Percentiles rank a stretch among this genome's conserved stretches.
Evolutionary conservation across 2,888 invertebrate genomes (phyloP).

Genomic region (Gonocerus acuteangulatus): DNA sequence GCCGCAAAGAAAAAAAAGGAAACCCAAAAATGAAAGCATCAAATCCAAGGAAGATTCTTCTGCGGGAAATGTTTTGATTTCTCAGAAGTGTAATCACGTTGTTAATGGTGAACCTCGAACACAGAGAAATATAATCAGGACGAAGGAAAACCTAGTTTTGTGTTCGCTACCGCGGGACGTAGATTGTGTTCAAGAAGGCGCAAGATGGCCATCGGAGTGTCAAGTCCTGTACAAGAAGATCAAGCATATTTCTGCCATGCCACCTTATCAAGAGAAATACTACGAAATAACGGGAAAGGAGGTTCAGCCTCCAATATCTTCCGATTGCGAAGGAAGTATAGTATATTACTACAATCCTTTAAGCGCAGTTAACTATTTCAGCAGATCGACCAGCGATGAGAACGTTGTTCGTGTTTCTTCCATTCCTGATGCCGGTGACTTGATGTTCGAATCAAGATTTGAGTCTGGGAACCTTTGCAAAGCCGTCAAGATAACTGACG

Average conservation of each 20-base stretch:
- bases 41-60: no score
- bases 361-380: constrained; percentile 81
- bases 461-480: constrained; percentile 90
- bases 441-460: constrained; percentile 85
- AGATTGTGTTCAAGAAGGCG: constrained; percentile 67
- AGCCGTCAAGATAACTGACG: constrained; percentile 77
- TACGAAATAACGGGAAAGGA: constrained; percentile 70
- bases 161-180: constrained; percentile 62
- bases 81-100: no score
- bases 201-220: constrained; percentile 83
- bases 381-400: constrained; percentile 73
- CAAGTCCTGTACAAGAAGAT: constrained; percentile 80
- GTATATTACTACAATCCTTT: constrained; percentile 78
- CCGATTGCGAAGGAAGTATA: constrained; percentile 74
- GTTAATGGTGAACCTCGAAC: no score
- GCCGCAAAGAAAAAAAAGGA: no score
- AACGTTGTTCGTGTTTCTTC: constrained; percentile 48
- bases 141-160: constrained; percentile 62
- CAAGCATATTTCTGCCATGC: constrained; percentile 65
- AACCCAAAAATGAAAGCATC: no score
- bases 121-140: constrained; percentile 55
- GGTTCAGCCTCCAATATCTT: constrained; percentile 73
- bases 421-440: constrained; percentile 32
- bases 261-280: constrained; percentile 70
- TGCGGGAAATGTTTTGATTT: no score